These are phyloP conservation scores for Halisarca cf. caerulea DNA, from an alignment of 37 sponge, comb jelly and placozoan genomes.

Conservation along the genomic window DNA sequence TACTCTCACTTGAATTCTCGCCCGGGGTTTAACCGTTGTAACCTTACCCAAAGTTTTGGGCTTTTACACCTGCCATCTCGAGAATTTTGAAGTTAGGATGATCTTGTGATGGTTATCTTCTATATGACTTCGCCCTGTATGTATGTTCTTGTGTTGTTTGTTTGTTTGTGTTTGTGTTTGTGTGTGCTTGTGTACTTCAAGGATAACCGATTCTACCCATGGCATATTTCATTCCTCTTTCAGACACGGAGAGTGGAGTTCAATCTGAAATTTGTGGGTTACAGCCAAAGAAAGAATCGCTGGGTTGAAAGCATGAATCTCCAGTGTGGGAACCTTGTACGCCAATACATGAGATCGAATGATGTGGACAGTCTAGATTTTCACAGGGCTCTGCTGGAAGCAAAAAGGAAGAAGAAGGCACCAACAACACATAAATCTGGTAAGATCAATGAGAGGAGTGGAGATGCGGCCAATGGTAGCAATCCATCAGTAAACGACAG, in stretches of 20 bases:
- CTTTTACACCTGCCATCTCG: too few species aligned
- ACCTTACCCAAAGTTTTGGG: too few species aligned
- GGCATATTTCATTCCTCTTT: neutral
- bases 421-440: neutral
- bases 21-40: too few species aligned
- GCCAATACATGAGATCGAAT: neutral
- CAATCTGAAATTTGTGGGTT: neutral
- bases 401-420: neutral
- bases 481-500: too few species aligned
- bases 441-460: neutral
- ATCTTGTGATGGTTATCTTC: too few species aligned
- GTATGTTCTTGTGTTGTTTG: neutral
- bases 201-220: too few species aligned
- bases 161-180: neutral
- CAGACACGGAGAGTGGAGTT: neutral
- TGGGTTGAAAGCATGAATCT: neutral
- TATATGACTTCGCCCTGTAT: too few species aligned
- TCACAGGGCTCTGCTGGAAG: neutral
- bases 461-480: too few species aligned
- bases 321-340: neutral
- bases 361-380: neutral
- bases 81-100: too few species aligned
- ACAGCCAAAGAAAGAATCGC: neutral
- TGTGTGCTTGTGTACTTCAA: neutral
- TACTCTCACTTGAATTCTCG: too few species aligned